Percentiles rank a stretch among this genome's conserved stretches.
phyloP scores from a whole-genome alignment of 2,113 vertebrate genomes.

The Cervus canadensis region DNA sequence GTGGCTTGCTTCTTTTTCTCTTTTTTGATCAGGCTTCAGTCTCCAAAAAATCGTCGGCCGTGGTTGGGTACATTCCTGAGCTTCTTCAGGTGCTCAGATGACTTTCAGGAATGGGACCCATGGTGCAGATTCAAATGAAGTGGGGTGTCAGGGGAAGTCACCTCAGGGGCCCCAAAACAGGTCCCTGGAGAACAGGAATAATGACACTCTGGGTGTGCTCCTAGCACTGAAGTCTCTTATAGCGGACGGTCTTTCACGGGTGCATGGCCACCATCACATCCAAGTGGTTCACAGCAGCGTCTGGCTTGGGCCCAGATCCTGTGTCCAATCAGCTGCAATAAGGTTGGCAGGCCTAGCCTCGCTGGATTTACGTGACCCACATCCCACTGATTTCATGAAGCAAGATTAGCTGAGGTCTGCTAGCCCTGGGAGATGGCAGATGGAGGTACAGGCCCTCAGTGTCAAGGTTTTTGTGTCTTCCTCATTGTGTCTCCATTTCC shows the following conservation, averaged over 20 bases:
- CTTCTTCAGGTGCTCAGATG: background rate
- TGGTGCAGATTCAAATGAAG: background rate
- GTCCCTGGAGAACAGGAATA: background rate
- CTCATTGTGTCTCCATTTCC: background rate
- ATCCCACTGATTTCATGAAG: constrained; percentile 15
- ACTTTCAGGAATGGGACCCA: background rate
- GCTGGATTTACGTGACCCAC: background rate
- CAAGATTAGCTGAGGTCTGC: background rate
- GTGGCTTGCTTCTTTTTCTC: background rate
- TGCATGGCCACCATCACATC: background rate
- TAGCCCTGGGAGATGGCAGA: background rate
- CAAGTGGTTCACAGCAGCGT: background rate
- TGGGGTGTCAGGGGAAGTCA: background rate
- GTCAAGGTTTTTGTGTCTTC: background rate
- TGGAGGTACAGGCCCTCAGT: background rate
- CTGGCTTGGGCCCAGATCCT: background rate
- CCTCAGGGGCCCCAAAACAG: background rate
- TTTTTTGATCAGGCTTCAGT: background rate
- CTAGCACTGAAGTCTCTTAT: background rate
- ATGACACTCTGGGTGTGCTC: background rate
- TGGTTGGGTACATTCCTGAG: background rate
- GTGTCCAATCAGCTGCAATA: background rate
- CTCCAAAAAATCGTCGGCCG: background rate
- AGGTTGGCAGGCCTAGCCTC: background rate
- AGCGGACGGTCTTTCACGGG: background rate